Evolutionary conservation across 2,888 invertebrate species (phyloP).

Genomic region (Philopedon plagiatum): DNA sequence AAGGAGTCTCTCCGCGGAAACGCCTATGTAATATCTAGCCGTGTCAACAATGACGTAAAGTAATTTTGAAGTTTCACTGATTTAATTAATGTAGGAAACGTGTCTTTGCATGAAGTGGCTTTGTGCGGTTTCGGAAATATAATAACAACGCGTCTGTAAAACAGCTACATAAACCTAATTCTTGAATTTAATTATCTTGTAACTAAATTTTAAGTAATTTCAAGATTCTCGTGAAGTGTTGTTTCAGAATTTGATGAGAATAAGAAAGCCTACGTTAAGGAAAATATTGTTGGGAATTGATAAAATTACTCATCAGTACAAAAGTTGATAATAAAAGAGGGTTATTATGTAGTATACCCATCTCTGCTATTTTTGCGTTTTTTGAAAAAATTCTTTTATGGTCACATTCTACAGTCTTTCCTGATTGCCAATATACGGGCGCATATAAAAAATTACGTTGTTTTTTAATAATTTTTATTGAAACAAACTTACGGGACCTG

Average conservation of each 20-base stretch:
- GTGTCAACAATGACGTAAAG: conserved; percentile 29
- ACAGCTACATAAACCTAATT: conserved; percentile 36
- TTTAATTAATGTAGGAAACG: conserved; percentile 39
- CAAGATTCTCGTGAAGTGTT: conserved; percentile 12
- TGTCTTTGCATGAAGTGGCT: conserved; percentile 35
- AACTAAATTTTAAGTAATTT: conserved; percentile 34
- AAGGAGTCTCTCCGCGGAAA: no score
- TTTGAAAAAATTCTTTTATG: no score
- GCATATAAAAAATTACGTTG: no score
- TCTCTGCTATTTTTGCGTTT: no score
- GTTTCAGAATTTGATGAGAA: conserved; percentile 14
- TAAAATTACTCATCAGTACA: no score
- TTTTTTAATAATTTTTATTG: no score
- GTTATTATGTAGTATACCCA: no score
- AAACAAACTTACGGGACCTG: no score
- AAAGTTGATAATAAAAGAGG: no score
- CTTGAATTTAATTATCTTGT: conserved; percentile 40
- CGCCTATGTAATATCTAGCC: background rate
- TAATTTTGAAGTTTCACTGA: conserved; percentile 39
- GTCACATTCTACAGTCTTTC: no score
- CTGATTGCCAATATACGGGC: no score
- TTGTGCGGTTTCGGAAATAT: conserved; percentile 29
- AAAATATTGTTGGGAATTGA: no score
- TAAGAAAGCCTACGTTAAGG: background rate
- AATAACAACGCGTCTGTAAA: conserved; percentile 39